Base-by-base conservation (phyloP, 1,140 invertebrate species). In the Ctenoplectra terminalis region DNA sequence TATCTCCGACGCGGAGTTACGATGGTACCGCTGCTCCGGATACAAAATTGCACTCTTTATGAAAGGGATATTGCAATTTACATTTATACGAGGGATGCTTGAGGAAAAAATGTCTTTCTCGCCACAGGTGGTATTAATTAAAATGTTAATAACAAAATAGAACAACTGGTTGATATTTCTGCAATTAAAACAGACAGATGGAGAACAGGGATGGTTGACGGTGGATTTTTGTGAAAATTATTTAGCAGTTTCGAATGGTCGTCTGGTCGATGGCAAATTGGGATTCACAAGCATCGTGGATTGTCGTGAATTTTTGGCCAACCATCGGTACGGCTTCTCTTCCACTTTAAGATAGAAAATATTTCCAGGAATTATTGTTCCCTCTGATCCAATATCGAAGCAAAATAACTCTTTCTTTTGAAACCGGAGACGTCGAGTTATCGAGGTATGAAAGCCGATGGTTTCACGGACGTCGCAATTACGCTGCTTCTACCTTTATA, bases 391-490 rank as follows among this genome's bases (percentile, higher is more conserved):
- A 86, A 86, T 85, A 86, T 86, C 84, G 76, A 64, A 73, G 50
- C 69, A 31, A 81, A 78, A 86, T 86, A 86, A 86, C 85, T 86
- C 85, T 86, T 86, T 86, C 70, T 63, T 71, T 78, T 70, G 40
- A 48, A 71, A 58, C 29, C 52, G 40, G 40, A 37, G 75, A 78
- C 52, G 66, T 78, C 64, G 52, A 60, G 66, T 78, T 78, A 71
- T 71, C 52, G 54, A 56, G 54, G 17, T 56, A 60, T 70, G 54
- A 56, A 71, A 60, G 66, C 37, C 83, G 50, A 72, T 40, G 77
- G 78, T 81, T 72, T 81, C 72, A 60, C 61, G 17, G 67, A 72
- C 70, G 60, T 86, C 54, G 84, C 83, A 86, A 86, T 86, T 86
- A 85, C 78, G 50, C 54, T 23, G 0, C 29, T 31, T 46, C 34